Evolutionary conservation across 2,113 vertebrate species (phyloP), one percentile per base, ranked within the genome.

Genomic region (Barbus barbus): DNA sequence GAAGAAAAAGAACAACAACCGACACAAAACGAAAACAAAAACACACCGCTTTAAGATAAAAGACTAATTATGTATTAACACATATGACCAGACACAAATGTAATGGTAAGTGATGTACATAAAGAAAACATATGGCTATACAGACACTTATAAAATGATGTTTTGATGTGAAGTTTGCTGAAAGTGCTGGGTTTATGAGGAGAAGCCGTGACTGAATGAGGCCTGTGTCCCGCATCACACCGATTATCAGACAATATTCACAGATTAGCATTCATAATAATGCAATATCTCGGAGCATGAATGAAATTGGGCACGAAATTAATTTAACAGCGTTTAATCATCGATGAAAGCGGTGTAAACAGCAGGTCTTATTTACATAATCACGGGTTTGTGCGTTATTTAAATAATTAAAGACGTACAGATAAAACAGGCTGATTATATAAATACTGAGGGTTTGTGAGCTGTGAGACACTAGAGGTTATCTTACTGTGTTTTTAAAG

Each of bases 311-410:
- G 1, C 11, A 3, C 44, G 14, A 46, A 20, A 5, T 44, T 6
- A 11, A 24, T 11, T 4, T 8, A 48, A 71, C 24, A 56, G 4
- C 1, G 33, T 13, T 48, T 16, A 5, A 31, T 61, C 36, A 16
- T 51, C 26, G 33, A 78, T 0, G 76, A 36, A 14, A 56, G 38
- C 13, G 16, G 9, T 8, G 69, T 31, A 67, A 22, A 75, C 18
- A 65, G 16, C n/a, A 9, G 33, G 41, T 51, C 67, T 44, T 41
- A 13, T 85, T 81, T 81, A 41, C 56, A 78, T 31, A 85, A 73
- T 33, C 81, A 83, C 22, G 46, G 53, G 65, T 53, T 87, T 86
- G 90, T 91, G 92, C 91, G 90, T 94, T 93, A 92, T 90, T 92
- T 79, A 85, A 91, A 81, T 86, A 84, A 86, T 86, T 86, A 86